phyloP scores from a whole-genome alignment of 2,797 vertebrate species.

The Hypotaenidia okinawae region DNA sequence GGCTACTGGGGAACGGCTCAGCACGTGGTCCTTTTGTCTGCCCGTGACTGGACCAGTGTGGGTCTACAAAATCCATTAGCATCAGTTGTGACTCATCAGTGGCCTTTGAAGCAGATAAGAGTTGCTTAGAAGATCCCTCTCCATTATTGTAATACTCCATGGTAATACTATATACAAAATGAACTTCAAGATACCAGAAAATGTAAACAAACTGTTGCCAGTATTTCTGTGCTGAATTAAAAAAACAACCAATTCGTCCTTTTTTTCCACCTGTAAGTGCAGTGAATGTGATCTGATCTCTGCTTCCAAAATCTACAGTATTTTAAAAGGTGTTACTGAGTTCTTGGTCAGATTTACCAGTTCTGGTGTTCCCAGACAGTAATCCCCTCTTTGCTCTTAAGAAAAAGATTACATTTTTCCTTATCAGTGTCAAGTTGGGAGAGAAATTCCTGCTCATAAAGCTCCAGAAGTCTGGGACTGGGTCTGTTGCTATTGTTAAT shows the following conservation, averaged over 20 bases:
- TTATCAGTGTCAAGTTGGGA: neutral
- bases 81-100: neutral
- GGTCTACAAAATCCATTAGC: neutral
- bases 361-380: neutral
- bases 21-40: fast-evolving
- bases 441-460: neutral
- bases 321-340: neutral
- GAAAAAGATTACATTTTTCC: neutral
- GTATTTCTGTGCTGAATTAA: neutral
- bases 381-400: neutral
- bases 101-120: neutral
- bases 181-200: neutral
- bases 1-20: neutral
- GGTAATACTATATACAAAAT: neutral
- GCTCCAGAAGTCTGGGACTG: neutral
- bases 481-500: neutral
- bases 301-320: neutral
- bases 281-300: neutral
- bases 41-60: neutral
- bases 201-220: neutral
- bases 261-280: neutral
- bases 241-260: neutral
- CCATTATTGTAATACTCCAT: neutral
- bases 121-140: neutral
- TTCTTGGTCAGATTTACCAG: neutral